Evolutionary conservation across 2,113 vertebrate species (phyloP).

Genomic region (Bombycilla garrulus): DNA sequence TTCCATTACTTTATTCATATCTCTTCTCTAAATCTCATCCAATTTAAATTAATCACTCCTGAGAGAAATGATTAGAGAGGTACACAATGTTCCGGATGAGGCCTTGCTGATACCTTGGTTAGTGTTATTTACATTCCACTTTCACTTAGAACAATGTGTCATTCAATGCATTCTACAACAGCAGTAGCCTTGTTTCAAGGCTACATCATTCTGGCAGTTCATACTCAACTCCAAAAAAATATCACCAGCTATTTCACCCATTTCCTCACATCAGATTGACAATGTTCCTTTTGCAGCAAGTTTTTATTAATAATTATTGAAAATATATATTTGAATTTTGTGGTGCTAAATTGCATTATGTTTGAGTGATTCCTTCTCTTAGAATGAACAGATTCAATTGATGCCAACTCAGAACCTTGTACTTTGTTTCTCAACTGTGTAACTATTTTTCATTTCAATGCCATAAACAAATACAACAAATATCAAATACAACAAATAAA

Average conservation of each 20-base stretch:
- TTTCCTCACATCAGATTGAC: not conserved
- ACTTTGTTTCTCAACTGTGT: not conserved
- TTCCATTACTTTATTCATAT: not conserved
- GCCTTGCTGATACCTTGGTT: not conserved
- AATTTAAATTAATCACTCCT: conserved; percentile 15
- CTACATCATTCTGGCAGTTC: not conserved
- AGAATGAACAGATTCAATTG: not conserved
- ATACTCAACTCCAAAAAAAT: not conserved
- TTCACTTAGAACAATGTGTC: not conserved
- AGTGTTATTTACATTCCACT: not conserved
- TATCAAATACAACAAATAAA: not conserved
- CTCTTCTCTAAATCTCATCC: not conserved
- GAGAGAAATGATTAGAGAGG: not conserved
- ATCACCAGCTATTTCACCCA: not conserved
- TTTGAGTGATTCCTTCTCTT: not conserved
- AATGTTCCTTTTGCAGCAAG: not conserved
- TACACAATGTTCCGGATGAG: not conserved
- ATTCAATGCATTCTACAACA: not conserved
- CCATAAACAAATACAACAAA: not conserved
- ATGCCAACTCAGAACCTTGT: not conserved
- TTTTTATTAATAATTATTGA: not conserved
- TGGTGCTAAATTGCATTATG: not conserved
- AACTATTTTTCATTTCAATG: not conserved
- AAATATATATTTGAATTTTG: not conserved
- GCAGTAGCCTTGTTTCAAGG: not conserved